phyloP scores from a whole-genome alignment of 2,888 invertebrate genomes.

The Melanostoma scalare region DNA sequence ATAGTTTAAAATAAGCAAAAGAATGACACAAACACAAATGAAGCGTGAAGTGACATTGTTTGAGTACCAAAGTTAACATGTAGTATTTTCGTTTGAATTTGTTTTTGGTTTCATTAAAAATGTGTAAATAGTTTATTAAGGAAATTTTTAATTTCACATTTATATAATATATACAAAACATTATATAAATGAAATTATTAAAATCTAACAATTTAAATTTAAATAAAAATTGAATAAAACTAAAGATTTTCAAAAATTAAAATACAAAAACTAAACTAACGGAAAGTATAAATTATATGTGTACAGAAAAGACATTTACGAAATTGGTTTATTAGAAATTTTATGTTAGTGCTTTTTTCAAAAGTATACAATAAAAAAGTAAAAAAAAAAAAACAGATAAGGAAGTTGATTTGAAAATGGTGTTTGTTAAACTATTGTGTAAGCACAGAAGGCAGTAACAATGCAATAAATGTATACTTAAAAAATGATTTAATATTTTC shows the following conservation, averaged over 20 bases:
- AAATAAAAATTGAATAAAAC: conserved; percentile 15
- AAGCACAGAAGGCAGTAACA: conserved; percentile 78
- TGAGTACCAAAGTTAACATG: conserved; percentile 73
- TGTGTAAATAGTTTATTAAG: conserved; percentile 72
- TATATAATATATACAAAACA: conserved; percentile 51
- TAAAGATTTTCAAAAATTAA: conserved; percentile 10
- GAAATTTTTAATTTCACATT: conserved; percentile 42
- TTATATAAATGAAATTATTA: conserved; percentile 18
- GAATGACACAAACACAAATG: conserved; percentile 70
- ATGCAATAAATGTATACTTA: conserved; percentile 81
- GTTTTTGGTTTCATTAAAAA: conserved; percentile 51
- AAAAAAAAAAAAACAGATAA: conserved; percentile 34
- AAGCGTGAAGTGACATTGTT: conserved; percentile 67
- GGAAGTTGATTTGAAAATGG: conserved; percentile 44
- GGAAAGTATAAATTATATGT: conserved; percentile 24
- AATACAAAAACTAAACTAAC: conserved; percentile 26
- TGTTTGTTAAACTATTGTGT: conserved; percentile 79
- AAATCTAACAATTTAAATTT: conserved; percentile 15
- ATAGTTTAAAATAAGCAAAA: conserved; percentile 65
- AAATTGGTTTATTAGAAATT: conserved; percentile 57
- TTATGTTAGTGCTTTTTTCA: conserved; percentile 67
- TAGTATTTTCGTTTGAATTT: conserved; percentile 62
- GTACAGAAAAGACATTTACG: conserved; percentile 38
- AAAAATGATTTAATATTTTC: conserved; percentile 61
- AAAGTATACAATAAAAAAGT: conserved; percentile 58